Evolutionary conservation across 2,888 invertebrate species (phyloP).

Genomic region (Taenaris catops): DNA sequence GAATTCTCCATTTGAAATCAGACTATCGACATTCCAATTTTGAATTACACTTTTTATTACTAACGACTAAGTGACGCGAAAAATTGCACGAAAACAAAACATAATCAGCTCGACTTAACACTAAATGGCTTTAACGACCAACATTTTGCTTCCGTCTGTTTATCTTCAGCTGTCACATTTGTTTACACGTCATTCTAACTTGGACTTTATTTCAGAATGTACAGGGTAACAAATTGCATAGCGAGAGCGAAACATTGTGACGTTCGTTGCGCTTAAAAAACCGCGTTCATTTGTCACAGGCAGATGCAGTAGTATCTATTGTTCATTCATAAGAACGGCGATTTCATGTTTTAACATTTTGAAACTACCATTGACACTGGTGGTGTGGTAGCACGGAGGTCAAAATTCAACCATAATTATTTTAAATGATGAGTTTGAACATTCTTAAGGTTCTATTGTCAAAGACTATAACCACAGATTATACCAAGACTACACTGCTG

Average conservation of each 20-base stretch:
- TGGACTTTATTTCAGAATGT: constrained; percentile 11
- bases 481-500: too few relatives aligned
- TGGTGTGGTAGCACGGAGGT: too few relatives aligned
- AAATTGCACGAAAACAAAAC: constrained; percentile 21
- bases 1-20: too few relatives aligned
- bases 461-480: too few relatives aligned
- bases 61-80: constrained; percentile 15
- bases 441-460: too few relatives aligned
- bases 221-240: constrained; percentile 22
- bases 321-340: constrained; percentile 36
- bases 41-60: too few relatives aligned
- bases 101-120: constrained; percentile 26
- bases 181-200: constrained; percentile 4
- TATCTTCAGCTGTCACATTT: constrained; percentile 23
- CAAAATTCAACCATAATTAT: too few relatives aligned
- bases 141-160: constrained; percentile 23
- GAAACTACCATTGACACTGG: too few relatives aligned
- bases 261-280: constrained; percentile 69
- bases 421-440: too few relatives aligned
- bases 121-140: constrained; percentile 25
- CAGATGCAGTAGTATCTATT: constrained; percentile 68
- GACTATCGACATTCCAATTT: too few relatives aligned
- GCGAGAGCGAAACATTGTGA: constrained; percentile 36
- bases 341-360: too few relatives aligned
- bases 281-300: constrained; percentile 74